Evolutionary conservation across 2,888 invertebrate genomes (phyloP), one percentile per base, ranked within the genome.

Genomic region (Leptinotarsa haldemani): DNA sequence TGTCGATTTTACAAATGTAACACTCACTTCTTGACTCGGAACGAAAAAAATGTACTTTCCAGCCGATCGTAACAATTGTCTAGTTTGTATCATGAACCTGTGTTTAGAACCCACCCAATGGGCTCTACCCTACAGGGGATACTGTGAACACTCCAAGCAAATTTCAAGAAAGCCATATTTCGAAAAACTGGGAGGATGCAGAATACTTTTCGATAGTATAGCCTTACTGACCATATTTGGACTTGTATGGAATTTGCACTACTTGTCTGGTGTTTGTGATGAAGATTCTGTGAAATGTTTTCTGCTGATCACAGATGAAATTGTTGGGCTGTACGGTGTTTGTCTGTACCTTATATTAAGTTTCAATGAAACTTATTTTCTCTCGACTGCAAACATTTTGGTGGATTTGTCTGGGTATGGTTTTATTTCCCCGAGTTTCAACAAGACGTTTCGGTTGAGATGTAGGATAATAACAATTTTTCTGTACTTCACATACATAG

Each of bases 231-330:
- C 22, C 13, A 56, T 56, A 15, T 22, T 56, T 56, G 22, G 20
- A 2, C 20, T 56, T 15, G 3, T 56, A 22, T 56, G 56, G 56
- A 56, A 56, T 22, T 20, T 22, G 4, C 4, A 13, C 13, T 22
- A 56, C 15, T 13, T 56, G 56, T 22, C 4, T 13, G 13, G 1
- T 22, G 13, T 13, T 22, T 56, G 56, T 22, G 56, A 13, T 12
- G 22, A 56, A 22, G 56, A 56, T 22, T 56, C 56, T 9, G 15
- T 56, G 20, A 22, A 56, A 56, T 56, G 56, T 56, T 20, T 56
- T 1, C 1, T 56, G 22, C 56, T 56, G 56, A 13, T 56, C 4
- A 15, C 22, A 56, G 22, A 56, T 13, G 56, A 20, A 56, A 15
- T 56, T 4, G 12, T 13, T 56, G 56, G 22, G 4, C 20, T 20